phyloP scores from a whole-genome alignment of 2,797 vertebrate genomes.

The Microchirus variegatus region DNA sequence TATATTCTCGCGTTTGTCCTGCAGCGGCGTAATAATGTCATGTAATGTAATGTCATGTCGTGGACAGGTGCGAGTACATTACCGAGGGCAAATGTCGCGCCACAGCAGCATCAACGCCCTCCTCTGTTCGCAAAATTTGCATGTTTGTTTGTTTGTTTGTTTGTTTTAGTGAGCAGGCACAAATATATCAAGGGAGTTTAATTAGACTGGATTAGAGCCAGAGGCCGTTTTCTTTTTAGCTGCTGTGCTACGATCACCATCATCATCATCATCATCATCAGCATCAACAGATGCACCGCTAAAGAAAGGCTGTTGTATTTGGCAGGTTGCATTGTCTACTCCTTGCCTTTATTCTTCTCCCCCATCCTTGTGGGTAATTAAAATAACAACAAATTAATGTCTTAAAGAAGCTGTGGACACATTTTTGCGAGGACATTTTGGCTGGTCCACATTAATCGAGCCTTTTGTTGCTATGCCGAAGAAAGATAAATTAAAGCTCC shows the following conservation, averaged over 20 bases:
- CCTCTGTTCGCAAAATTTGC: slow-evolving; percentile 15
- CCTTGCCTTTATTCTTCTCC: slow-evolving; percentile 21
- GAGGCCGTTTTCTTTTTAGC: slow-evolving; percentile 31
- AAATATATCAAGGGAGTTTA: slow-evolving; percentile 36
- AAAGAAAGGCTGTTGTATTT: slow-evolving; percentile 55
- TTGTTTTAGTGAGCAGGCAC: slow-evolving; percentile 8
- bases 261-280: slow-evolving; percentile 16
- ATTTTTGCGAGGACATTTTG: too few species aligned
- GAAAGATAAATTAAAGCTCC: too few species aligned
- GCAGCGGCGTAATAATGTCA: slow-evolving; percentile 36
- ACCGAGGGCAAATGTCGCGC: slow-evolving; percentile 29
- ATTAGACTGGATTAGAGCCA: slow-evolving; percentile 42
- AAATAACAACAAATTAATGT: slow-evolving; percentile 31
- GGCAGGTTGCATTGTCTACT: slow-evolving; percentile 48
- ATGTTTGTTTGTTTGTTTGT: slow-evolving; percentile 7
- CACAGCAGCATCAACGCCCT: slow-evolving; percentile 16
- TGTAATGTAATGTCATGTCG: slow-evolving; percentile 34
- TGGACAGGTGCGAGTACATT: slow-evolving; percentile 23
- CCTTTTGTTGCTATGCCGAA: too few species aligned
- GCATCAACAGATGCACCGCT: slow-evolving; percentile 49
- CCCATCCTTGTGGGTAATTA: slow-evolving; percentile 55
- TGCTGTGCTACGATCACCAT: slow-evolving; percentile 13
- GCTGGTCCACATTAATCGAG: too few species aligned
- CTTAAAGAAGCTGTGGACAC: too few species aligned
- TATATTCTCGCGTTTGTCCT: slow-evolving; percentile 59